Conservation (phyloP, 1,140 invertebrate species). For the Episyrphus balteatus region DNA sequence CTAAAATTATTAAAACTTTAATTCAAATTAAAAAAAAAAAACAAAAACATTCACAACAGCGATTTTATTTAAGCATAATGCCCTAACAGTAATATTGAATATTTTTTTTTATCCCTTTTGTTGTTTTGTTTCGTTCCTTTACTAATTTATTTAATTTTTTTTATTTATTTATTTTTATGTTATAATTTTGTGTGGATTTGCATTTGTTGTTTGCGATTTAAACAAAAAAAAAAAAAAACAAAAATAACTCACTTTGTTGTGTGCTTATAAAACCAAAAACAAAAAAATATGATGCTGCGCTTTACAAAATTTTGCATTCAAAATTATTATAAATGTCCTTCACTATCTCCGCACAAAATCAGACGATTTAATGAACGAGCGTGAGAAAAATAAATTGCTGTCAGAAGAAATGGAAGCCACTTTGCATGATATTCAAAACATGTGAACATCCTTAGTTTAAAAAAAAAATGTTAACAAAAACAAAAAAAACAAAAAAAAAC, state of each 20-base stretch:
- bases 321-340: too few relatives aligned
- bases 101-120: conserved; percentile 13
- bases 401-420: conserved; percentile 98
- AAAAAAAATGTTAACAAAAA: conserved; percentile 17
- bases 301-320: conserved; percentile 6
- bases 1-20: neutral
- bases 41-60: neutral
- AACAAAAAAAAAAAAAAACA: too few relatives aligned
- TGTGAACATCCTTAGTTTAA: conserved; percentile 53
- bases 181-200: neutral
- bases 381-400: conserved; percentile 92
- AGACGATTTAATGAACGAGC: conserved; percentile 93
- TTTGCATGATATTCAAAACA: conserved; percentile 98
- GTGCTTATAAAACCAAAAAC: conserved; percentile 1
- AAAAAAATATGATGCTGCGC: conserved; percentile 4
- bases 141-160: conserved; percentile 8
- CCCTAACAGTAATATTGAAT: conserved; percentile 14
- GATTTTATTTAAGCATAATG: conserved; percentile 3
- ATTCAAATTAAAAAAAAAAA: neutral
- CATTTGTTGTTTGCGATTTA: too few relatives aligned
- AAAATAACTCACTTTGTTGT: too few relatives aligned
- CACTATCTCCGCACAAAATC: conserved; percentile 19
- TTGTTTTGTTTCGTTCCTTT: conserved; percentile 15
- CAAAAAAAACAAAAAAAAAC: conserved; percentile 5
- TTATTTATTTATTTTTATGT: neutral